Percentiles rank a stretch among this genome's conserved stretches.
phyloP scores from a whole-genome alignment of 2,113 vertebrate species.

The Carassius auratus region DNA sequence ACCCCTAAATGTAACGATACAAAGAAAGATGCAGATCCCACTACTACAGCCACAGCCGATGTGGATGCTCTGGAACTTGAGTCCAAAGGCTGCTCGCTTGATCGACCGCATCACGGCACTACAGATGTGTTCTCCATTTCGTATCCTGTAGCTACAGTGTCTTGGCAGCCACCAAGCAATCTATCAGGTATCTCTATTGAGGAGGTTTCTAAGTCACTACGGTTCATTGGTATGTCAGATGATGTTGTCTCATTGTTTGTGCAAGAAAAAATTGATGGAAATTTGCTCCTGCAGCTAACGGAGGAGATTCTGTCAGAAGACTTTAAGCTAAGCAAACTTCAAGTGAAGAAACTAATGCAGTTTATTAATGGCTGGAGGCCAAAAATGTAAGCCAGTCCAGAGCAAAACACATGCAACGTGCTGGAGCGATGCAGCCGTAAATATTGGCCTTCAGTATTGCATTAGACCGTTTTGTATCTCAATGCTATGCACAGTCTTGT shows the following conservation, averaged over 20 bases:
- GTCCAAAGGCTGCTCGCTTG: constrained; percentile 65
- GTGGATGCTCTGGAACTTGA: constrained; percentile 78
- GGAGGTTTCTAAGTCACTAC: constrained; percentile 90
- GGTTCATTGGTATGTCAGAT: constrained; percentile 92
- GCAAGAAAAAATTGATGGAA: constrained; percentile 95
- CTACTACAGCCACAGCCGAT: constrained; percentile 31
- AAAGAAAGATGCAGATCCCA: constrained; percentile 67
- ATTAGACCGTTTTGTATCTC: constrained; percentile 79
- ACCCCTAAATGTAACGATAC: constrained; percentile 79
- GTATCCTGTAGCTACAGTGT: constrained; percentile 77
- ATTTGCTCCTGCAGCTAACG: constrained; percentile 91
- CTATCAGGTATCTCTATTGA: constrained; percentile 91
- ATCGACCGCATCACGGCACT: constrained; percentile 73
- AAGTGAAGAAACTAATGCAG: constrained; percentile 97
- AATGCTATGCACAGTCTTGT: constrained; percentile 85
- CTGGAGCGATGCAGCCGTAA: constrained; percentile 45
- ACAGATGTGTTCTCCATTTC: constrained; percentile 76
- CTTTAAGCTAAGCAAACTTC: constrained; percentile 96
- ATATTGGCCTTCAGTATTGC: constrained; percentile 78
- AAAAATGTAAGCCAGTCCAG: constrained; percentile 80
- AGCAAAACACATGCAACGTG: constrained; percentile 59
- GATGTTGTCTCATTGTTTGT: constrained; percentile 89
- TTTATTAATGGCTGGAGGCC: constrained; percentile 98
- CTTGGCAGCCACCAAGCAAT: constrained; percentile 89
- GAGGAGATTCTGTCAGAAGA: constrained; percentile 97